These are phyloP conservation scores for Craseonycteris thonglongyai DNA, from an alignment of 2,113 vertebrate genomes.

Conservation along the genomic window DNA sequence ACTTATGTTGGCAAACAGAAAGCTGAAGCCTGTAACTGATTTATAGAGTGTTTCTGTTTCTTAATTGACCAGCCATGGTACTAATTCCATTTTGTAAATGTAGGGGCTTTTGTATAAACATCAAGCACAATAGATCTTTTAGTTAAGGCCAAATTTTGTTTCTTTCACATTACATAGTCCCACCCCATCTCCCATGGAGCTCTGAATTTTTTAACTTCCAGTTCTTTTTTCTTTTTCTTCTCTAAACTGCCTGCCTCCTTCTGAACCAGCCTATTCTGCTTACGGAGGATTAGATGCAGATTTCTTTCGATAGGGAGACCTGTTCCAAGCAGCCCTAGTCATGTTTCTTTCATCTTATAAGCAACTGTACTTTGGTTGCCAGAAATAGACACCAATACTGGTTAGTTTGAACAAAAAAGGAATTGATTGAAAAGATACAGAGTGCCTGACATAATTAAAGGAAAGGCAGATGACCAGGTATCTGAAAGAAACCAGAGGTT, in stretches of 20 bases:
- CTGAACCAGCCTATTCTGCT: not conserved
- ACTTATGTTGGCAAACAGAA: not conserved
- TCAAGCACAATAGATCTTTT: not conserved
- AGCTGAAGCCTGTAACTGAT: not conserved
- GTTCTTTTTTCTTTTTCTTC: not conserved
- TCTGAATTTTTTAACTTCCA: not conserved
- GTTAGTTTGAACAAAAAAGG: not conserved
- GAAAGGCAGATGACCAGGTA: not conserved
- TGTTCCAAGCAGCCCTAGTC: not conserved
- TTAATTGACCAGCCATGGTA: not conserved
- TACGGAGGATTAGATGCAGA: not conserved
- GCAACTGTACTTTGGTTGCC: not conserved
- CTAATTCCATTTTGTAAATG: slow-evolving; percentile 17
- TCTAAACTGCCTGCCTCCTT: not conserved
- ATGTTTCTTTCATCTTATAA: not conserved
- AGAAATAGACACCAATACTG: not conserved
- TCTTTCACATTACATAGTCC: not conserved
- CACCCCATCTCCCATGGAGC: not conserved
- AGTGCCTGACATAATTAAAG: not conserved
- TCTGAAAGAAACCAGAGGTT: not conserved
- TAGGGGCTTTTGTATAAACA: slow-evolving; percentile 9
- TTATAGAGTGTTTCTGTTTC: not conserved
- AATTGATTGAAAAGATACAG: not conserved
- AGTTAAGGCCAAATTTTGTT: not conserved
- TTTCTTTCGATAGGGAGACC: not conserved